A percentile compares a stretch with the other conserved stretches of the same genome.
These are phyloP conservation scores for Siphamia tubifer DNA, from an alignment of 2,113 vertebrate species.

Conservation along the genomic window DNA sequence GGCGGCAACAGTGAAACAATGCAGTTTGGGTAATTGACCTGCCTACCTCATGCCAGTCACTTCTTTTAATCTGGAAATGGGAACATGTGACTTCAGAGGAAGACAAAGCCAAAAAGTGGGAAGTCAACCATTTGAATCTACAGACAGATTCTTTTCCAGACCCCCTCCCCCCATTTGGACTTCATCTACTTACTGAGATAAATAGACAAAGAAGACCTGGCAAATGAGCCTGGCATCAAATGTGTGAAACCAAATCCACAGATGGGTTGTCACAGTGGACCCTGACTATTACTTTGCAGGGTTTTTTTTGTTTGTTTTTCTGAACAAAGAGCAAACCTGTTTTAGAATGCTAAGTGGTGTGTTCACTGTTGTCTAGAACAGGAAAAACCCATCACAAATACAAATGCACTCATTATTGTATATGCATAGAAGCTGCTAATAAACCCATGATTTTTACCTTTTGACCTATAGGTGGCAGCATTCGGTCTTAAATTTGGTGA, in stretches of 20 bases:
- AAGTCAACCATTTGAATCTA: constrained; percentile 1
- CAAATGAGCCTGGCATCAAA: neutral
- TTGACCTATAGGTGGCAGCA: constrained; percentile 36
- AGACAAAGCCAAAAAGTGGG: neutral
- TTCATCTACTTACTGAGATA: neutral
- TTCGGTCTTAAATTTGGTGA: neutral
- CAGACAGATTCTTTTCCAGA: constrained; percentile 9
- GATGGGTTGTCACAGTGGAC: neutral
- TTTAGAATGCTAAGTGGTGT: neutral
- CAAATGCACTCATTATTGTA: neutral
- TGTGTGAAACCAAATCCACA: constrained; percentile 3
- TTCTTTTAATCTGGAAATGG: constrained; percentile 26
- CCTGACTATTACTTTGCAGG: neutral
- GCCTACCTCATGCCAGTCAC: constrained; percentile 23
- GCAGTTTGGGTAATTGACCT: constrained; percentile 29
- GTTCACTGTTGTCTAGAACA: neutral
- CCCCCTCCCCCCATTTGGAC: neutral
- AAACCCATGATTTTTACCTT: neutral
- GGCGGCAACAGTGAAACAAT: constrained; percentile 40
- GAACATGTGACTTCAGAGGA: constrained; percentile 28
- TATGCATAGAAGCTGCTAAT: neutral
- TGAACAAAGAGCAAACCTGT: neutral
- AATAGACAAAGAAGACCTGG: neutral
- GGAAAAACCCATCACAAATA: neutral
- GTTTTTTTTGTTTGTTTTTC: too few relatives aligned